Conservation (phyloP, 2,113 vertebrate species). For the Anguilla rostrata region DNA sequence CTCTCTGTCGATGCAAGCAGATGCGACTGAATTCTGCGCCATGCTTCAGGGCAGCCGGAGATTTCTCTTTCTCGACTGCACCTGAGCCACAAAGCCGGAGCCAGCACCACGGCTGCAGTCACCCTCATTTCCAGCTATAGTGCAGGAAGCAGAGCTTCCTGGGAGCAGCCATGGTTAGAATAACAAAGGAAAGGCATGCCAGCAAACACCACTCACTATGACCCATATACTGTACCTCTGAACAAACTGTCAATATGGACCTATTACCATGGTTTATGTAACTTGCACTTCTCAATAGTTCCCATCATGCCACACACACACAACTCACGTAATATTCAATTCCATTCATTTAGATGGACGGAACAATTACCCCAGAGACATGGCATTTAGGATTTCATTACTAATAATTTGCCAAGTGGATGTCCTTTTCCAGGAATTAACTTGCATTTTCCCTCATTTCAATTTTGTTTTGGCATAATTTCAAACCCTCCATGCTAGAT, state of each 20-base stretch:
- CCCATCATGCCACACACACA: background rate
- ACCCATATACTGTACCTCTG: background rate
- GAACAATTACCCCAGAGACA: too few species aligned
- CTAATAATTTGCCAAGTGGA: background rate
- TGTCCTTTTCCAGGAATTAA: background rate
- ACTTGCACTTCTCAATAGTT: background rate
- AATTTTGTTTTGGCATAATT: background rate
- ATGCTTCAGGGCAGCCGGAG: background rate
- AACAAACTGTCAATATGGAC: background rate
- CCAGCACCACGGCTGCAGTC: background rate
- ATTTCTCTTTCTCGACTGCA: background rate
- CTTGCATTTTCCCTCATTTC: background rate
- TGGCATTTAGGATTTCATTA: background rate
- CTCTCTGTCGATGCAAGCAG: background rate
- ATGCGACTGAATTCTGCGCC: background rate
- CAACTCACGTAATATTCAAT: background rate
- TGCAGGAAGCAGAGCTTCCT: background rate
- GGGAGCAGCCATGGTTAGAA: background rate
- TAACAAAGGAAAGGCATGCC: background rate
- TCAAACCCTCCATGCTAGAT: background rate
- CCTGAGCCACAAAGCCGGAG: background rate
- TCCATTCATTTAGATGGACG: too few species aligned
- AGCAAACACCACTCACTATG: background rate
- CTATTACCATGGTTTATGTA: background rate
- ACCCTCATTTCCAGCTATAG: background rate